Base-by-base conservation (phyloP, 2,888 invertebrate genomes). In the Brachyptera putata region DNA sequence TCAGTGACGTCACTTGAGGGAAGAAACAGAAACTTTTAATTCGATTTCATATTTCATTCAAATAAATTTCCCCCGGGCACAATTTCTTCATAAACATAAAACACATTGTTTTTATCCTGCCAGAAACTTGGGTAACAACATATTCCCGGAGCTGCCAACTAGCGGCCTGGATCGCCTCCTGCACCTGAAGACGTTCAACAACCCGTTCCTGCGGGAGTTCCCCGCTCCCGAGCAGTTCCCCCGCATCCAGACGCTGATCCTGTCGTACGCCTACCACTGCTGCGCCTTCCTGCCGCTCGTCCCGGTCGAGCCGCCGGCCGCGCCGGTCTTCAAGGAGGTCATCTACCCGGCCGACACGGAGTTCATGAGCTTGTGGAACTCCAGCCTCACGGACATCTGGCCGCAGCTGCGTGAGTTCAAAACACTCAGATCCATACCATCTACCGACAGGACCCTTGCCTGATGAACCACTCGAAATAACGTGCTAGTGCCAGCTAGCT, bases 191-290 rank as follows among this genome's bases (percentile, higher is more conserved):
- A 91, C 92, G 26, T 94, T 92, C 79, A 93, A 94, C 77, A 96
- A 95, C 78, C 91, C 91, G 0, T 82, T 87, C 66, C 79, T 96
- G 65, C 80, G 86, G 41, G 90, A 91, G 69, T 95, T 96, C 75
- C 95, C 95, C 26, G 81, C 87, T 1, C 91, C 94, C 0, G 88
- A 89, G 65, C 81, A 85, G 57, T 93, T 96, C 76, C 95, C 95
- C 0, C 79, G 87, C 34, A 90, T 95, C 65, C 86, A 90, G 77
- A 88, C 87, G 11, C 79, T 95, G 70, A 86, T 91, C 39, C 77
- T 96, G 37, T 91, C 95, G 1, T 96, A 95, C 76, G 95, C 96
- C 66, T 97, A 96, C 77, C 96, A 97, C 74, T 97, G 96, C 77
- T 96, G 96, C 76, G 88, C 91, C 64, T 95, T 91, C 76, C 74